phyloP scores from a whole-genome alignment of 2,888 invertebrate species.

The Platycnemis pennipes region DNA sequence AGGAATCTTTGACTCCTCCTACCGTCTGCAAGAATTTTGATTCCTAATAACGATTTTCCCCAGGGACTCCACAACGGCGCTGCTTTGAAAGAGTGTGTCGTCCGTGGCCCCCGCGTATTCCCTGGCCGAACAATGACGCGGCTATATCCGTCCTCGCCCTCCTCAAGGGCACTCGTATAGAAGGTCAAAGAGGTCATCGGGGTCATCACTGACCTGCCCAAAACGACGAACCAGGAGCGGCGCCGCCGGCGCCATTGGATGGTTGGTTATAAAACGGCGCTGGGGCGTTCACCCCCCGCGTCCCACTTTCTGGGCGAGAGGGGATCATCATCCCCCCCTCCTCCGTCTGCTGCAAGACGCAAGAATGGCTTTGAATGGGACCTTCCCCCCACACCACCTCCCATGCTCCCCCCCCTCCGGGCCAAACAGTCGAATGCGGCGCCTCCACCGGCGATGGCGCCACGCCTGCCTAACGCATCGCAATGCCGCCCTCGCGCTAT shows the following conservation, averaged over 20 bases:
- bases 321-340: neutral
- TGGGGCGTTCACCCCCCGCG: neutral
- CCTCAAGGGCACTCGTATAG: neutral
- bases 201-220: conserved; percentile 22
- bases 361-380: too few species aligned
- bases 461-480: too few species aligned
- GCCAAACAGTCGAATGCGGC: too few species aligned
- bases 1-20: too few species aligned
- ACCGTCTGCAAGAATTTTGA: too few species aligned
- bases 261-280: neutral
- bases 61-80: neutral
- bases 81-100: too few species aligned
- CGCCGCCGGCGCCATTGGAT: neutral
- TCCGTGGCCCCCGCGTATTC: too few species aligned
- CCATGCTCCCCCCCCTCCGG: neutral
- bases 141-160: neutral
- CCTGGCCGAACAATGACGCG: too few species aligned
- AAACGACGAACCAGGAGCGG: neutral
- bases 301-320: neutral
- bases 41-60: too few species aligned
- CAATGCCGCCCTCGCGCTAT: too few species aligned
- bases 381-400: neutral
- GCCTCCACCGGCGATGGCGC: too few species aligned
- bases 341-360: neutral
- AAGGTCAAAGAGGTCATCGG: neutral